Base-by-base conservation (phyloP, 2,113 vertebrate species). In the Crotalus horridus region DNA sequence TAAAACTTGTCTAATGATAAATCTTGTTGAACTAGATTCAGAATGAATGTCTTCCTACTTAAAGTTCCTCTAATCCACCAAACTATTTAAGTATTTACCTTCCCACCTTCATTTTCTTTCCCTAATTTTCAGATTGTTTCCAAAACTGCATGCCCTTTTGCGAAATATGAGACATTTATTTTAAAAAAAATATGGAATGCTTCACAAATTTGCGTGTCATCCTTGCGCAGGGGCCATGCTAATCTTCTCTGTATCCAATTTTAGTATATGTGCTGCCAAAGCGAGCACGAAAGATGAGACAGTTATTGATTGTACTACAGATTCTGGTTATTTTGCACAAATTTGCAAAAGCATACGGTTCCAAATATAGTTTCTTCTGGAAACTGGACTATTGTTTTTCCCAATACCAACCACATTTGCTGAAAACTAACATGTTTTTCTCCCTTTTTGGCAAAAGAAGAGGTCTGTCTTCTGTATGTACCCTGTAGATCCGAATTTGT, bases 401-500 rank as follows among this genome's bases (percentile, higher is more conserved):
- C 7, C 54, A n/a, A 7, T 1, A 7, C 55, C 58, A 69, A 26
- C 17, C 91, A 55, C 48, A 4, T 53, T 11, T 56, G 54, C 21
- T 61, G 2, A 59, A 59, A 59, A 59, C 58, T 59, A 59, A 59
- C 58, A 59, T 55, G 13, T 55, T 59, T 59, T 59, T 74, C 8
- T 54, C 53, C 89, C 96, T 96, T 90, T 94, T 89, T 97, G 96
- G 97, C 97, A 87, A 96, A 89, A 95, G 96, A 98, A 96, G 97
- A 98, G 96, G 94, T 97, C 95, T 97, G 95, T 98, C 98, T 98
- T 98, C 99, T 99, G 99, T 99, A 99, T 99, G 98, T 99, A 99
- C 99, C 99, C 99, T 99, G 99, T 99, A 99, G 99, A 99, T 99
- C 99, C 99, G 99, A 99, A 99, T 99, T 99, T 99, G 99, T 99